Evolutionary conservation across 2,888 invertebrate species (phyloP).

Genomic region (Lepidocyrtoides sp.): DNA sequence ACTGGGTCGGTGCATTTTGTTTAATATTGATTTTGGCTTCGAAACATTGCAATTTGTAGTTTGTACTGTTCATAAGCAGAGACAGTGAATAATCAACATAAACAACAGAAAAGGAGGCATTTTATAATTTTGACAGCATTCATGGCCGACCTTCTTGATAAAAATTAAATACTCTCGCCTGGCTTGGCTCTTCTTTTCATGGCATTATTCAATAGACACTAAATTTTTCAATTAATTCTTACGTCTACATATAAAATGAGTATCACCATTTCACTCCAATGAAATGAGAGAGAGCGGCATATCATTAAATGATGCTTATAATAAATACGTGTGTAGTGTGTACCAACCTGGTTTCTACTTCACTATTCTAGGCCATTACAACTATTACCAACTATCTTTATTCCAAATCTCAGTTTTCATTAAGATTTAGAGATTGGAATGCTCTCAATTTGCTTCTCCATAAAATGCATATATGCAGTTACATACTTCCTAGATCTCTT

Average conservation of each 20-base stretch:
- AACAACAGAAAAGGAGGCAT: neutral
- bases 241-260: too few species aligned
- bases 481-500: neutral
- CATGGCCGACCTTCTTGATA: slow-evolving; percentile 46
- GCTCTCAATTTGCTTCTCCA: neutral
- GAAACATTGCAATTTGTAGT: too few species aligned
- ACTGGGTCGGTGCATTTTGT: too few species aligned
- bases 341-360: too few species aligned
- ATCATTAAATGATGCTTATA: too few species aligned
- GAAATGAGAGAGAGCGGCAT: too few species aligned
- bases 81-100: neutral
- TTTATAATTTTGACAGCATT: slow-evolving; percentile 39
- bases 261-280: too few species aligned
- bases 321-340: too few species aligned
- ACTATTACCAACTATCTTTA: neutral
- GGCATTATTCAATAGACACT: neutral
- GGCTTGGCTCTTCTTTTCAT: neutral
- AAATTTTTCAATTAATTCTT: too few species aligned
- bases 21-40: neutral
- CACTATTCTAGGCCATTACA: neutral
- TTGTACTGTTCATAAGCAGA: too few species aligned
- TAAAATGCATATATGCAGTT: too few species aligned
- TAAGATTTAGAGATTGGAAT: neutral
- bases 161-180: neutral
- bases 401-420: neutral